Percentiles rank a stretch among this genome's conserved stretches.
Conservation (phyloP, 92 coral and sea anemone species). For the Blastomussa wellsi region DNA sequence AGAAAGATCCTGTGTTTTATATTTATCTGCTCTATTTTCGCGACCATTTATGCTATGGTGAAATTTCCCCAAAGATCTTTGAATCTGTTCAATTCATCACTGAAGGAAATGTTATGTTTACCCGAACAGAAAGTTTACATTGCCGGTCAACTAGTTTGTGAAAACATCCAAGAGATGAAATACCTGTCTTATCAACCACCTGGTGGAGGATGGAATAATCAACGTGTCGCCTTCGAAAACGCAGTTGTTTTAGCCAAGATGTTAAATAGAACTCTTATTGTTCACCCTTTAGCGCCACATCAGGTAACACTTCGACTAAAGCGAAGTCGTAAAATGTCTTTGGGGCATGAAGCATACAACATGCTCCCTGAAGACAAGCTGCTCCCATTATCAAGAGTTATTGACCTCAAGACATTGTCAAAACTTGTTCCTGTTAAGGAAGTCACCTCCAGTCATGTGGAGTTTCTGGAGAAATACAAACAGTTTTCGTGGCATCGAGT, state of each 20-base stretch:
- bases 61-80: background rate
- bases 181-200: slow-evolving; percentile 96
- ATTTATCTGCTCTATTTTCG: background rate
- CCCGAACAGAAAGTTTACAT: slow-evolving; percentile 36
- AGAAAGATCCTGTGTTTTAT: background rate
- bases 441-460: slow-evolving; percentile 61
- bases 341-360: slow-evolving; percentile 74
- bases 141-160: slow-evolving; percentile 62
- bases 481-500: slow-evolving; percentile 61
- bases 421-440: slow-evolving; percentile 81
- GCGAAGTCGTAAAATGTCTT: slow-evolving; percentile 22
- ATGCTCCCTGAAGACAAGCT: slow-evolving; percentile 50
- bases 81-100: background rate
- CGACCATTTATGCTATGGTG: background rate
- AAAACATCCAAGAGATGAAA: slow-evolving; percentile 33
- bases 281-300: slow-evolving; percentile 97
- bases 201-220: slow-evolving; percentile 99
- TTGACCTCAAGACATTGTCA: slow-evolving; percentile 72
- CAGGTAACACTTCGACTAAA: slow-evolving; percentile 60
- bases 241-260: slow-evolving; percentile 87
- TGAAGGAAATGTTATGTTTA: background rate
- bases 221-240: slow-evolving; percentile 94
- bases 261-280: slow-evolving; percentile 78
- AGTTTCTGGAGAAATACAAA: slow-evolving; percentile 48
- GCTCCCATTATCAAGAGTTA: slow-evolving; percentile 76